Conservation (phyloP, 2,888 invertebrate genomes). For the Deroplatys truncata region DNA sequence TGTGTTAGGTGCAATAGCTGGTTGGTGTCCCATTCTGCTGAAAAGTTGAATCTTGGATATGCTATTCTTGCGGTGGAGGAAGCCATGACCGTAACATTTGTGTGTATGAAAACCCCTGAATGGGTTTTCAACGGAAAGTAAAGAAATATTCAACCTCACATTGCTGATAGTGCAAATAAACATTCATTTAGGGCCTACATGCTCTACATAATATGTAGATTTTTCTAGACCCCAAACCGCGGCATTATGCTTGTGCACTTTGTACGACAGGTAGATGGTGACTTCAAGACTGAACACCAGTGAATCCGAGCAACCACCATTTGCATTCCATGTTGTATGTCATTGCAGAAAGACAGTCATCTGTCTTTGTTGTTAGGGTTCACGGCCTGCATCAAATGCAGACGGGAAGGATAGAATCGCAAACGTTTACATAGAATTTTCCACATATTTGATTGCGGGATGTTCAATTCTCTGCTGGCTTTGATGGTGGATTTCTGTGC, state of each 20-base stretch:
- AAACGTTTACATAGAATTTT: slow-evolving; percentile 12
- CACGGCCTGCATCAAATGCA: slow-evolving; percentile 1
- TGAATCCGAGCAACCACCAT: neutral
- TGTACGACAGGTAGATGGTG: neutral
- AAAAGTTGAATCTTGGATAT: too few relatives aligned
- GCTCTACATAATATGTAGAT: neutral
- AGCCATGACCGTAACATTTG: too few relatives aligned
- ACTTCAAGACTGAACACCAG: neutral
- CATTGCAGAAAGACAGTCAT: neutral
- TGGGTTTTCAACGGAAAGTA: too few relatives aligned
- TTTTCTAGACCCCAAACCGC: neutral
- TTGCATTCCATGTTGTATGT: neutral
- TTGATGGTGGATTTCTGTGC: slow-evolving; percentile 9
- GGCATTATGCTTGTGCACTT: neutral
- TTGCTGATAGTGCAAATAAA: neutral
- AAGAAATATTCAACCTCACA: neutral
- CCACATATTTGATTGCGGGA: neutral
- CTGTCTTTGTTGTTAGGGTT: neutral
- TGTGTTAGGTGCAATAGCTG: too few relatives aligned
- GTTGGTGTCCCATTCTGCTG: too few relatives aligned
- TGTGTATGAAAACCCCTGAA: too few relatives aligned
- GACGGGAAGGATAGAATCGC: neutral
- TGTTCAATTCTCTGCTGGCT: neutral
- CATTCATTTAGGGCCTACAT: neutral
- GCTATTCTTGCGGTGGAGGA: too few relatives aligned